Base-by-base conservation (phyloP, 2,888 invertebrate species). In the Balanococcus diminutus region DNA sequence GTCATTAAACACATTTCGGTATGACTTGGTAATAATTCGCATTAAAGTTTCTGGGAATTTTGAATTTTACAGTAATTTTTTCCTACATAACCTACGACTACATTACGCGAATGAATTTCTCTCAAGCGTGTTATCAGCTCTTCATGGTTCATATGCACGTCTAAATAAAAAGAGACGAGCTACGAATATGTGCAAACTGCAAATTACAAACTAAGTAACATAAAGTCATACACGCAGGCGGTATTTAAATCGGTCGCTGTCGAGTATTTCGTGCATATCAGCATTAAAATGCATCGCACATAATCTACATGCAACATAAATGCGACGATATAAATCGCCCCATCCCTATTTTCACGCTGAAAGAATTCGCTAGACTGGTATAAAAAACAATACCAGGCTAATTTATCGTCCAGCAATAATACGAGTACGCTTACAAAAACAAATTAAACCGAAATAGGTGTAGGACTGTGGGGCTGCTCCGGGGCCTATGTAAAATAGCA, bases 401-500 rank as follows among this genome's bases (percentile, higher is more conserved):
- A 67, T 67, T 67, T 67, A 67, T 67, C 28, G 61, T 11, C 61
- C 25, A 67, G 0, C 11, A 36, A 36, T 8, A 36, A 14, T 46
- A 46, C n/a, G 1, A 19, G 56, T 67, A 67, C 22, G 61, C 4
- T 0, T 51, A 67, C 25, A 67, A 67, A 67, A 19, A 67, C 25
- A 67, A 67, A 67, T 67, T 67, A 67, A 67, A 67, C 61, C 5
- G 19, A n/a, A 51, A 51, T 6, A 51, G 51, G 19, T 19, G 8
- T 5, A 28, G 61, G 5, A 22, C 22, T 3, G 56, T 8, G 2
- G n/a, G 9, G 61, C 25, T 28, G 61, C 25, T 6, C 22, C 2
- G 28, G 14, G 36, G 75, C 75, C 32, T 32, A 32, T 75, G 72
- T 42, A 75, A 84, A 84, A 84, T 28, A 39, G 84, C 84, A 46